Percentiles rank a stretch among this genome's conserved stretches.
Evolutionary conservation across 2,113 vertebrate genomes (phyloP).

Genomic region (cat (Felis catus)): F.catus_Fca126_mat1.0 CM031412.1:122294001-122294500

Average conservation of each 20-base stretch:
- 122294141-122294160: not conserved
- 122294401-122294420: too few relatives aligned
- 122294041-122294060: not conserved
- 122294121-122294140: not conserved
- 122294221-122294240: not conserved
- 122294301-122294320: not conserved
- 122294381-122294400: too few relatives aligned
- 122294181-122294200: not conserved
- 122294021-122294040: not conserved
- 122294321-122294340: not conserved
- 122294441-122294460: too few relatives aligned
- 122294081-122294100: not conserved
- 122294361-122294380: too few relatives aligned
- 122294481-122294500: too few relatives aligned
- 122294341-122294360: not conserved
- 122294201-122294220: not conserved
- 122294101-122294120: not conserved
- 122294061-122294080: not conserved
- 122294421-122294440: too few relatives aligned
- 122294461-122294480: too few relatives aligned
- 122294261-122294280: accelerated
- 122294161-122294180: not conserved
- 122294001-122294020: not conserved
- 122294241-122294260: not conserved
- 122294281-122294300: not conserved